Conservation (phyloP, 2,888 invertebrate genomes). For the Oscheius onirici region DNA sequence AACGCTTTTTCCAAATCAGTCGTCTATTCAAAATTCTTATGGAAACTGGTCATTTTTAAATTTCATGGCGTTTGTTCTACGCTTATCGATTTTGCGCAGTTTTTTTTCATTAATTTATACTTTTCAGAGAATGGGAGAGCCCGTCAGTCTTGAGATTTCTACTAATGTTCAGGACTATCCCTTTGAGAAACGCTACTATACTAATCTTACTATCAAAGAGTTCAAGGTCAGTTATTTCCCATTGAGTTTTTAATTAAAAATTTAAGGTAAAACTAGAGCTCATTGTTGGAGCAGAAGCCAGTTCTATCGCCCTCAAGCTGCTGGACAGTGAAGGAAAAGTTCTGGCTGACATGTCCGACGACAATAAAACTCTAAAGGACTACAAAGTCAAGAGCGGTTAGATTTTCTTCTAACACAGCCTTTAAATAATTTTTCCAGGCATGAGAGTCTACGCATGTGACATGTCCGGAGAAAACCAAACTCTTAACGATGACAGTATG, state of each 20-base stretch:
- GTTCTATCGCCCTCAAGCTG: slow-evolving; percentile 49
- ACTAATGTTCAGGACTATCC: slow-evolving; percentile 57
- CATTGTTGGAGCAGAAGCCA: slow-evolving; percentile 56
- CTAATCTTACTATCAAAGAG: slow-evolving; percentile 38
- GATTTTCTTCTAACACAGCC: not conserved
- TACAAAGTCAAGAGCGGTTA: slow-evolving; percentile 49
- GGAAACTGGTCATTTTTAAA: not conserved
- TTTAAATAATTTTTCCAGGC: slow-evolving; percentile 23
- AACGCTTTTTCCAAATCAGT: no score
- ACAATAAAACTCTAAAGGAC: slow-evolving; percentile 46
- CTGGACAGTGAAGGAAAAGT: slow-evolving; percentile 46
- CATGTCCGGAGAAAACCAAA: slow-evolving; percentile 51
- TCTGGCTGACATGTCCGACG: slow-evolving; percentile 46
- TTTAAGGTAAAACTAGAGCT: slow-evolving; percentile 56
- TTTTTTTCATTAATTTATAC: no score
- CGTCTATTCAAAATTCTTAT: not conserved
- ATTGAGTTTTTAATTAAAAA: not conserved
- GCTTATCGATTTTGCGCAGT: not conserved
- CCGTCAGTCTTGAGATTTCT: slow-evolving; percentile 40
- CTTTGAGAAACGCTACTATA: slow-evolving; percentile 55
- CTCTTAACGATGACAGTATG: slow-evolving; percentile 56
- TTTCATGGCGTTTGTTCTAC: not conserved
- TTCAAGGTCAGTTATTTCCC: slow-evolving; percentile 44
- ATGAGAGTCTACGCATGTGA: slow-evolving; percentile 54
- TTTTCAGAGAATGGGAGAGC: slow-evolving; percentile 22